Conservation (phyloP, 2,797 vertebrate genomes). For the Sebastes glaucus region DNA sequence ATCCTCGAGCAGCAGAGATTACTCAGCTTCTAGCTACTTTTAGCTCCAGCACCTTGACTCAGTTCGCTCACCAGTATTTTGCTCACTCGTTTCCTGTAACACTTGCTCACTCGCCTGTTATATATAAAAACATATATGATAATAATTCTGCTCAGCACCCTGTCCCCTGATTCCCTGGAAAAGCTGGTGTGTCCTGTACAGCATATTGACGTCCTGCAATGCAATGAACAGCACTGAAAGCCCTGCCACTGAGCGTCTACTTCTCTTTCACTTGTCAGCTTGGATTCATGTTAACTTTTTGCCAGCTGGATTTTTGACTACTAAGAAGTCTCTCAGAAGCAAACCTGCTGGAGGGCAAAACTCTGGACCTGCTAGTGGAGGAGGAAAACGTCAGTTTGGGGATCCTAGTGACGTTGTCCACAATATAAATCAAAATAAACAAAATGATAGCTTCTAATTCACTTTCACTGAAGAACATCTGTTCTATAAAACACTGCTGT, state of each 20-base stretch:
- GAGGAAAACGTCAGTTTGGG: too few relatives aligned
- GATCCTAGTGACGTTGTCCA: neutral
- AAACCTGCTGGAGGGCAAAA: neutral
- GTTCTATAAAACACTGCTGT: neutral
- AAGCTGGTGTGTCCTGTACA: neutral
- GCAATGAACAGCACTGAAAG: conserved; percentile 31
- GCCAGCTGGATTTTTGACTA: neutral
- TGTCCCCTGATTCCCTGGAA: neutral
- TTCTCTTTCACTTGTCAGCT: neutral
- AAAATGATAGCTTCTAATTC: neutral
- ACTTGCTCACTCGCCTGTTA: neutral
- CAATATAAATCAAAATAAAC: neutral
- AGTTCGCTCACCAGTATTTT: neutral
- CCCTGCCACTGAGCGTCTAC: neutral
- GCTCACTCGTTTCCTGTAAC: neutral
- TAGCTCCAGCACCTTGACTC: neutral
- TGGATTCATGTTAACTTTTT: neutral
- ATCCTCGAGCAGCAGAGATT: conserved; percentile 45
- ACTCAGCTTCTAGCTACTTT: conserved; percentile 33
- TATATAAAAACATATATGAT: too few relatives aligned
- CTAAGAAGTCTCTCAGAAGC: neutral
- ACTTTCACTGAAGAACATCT: neutral
- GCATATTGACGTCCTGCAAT: neutral
- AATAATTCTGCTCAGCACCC: neutral
- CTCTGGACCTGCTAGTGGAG: too few relatives aligned